These are phyloP conservation scores for Amiota communis DNA, from an alignment of 2,888 invertebrate species.

Conservation along the genomic window DNA sequence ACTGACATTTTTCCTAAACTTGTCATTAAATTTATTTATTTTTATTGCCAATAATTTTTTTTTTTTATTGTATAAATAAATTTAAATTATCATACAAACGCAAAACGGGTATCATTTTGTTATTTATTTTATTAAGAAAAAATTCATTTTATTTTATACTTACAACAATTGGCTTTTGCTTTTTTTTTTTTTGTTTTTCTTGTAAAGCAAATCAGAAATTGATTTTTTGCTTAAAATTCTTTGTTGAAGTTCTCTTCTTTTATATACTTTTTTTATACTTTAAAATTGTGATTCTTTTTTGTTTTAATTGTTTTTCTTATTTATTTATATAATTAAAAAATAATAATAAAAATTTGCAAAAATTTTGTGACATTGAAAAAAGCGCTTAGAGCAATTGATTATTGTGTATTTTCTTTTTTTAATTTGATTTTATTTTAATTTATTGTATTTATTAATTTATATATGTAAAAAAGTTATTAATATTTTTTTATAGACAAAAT, in stretches of 20 bases:
- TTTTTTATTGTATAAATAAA: too few relatives aligned
- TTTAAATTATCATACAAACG: conserved; percentile 3
- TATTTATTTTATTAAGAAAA: neutral
- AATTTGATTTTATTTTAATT: too few relatives aligned
- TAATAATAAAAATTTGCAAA: conserved; percentile 16
- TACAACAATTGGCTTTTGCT: conserved; percentile 23
- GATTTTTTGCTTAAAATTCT: neutral
- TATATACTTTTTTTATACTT: neutral
- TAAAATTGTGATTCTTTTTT: conserved; percentile 11
- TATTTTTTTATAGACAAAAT: conserved; percentile 14
- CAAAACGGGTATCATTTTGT: conserved; percentile 11
- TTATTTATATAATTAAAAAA: conserved; percentile 15
- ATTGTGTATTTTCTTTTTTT: too few relatives aligned
- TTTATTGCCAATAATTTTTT: neutral
- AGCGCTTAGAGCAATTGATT: conserved; percentile 19
- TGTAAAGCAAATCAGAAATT: neutral
- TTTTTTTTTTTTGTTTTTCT: neutral
- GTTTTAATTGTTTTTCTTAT: conserved; percentile 12
- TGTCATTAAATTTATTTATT: too few relatives aligned
- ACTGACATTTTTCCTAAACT: too few relatives aligned
- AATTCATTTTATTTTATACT: conserved; percentile 8
- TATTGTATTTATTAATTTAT: conserved; percentile 21
- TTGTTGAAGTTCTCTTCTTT: neutral
- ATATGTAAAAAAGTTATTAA: conserved; percentile 24
- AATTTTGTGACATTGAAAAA: conserved; percentile 23